Conservation (phyloP, 2,797 vertebrate genomes). For the Ptychadena robeensis region DNA sequence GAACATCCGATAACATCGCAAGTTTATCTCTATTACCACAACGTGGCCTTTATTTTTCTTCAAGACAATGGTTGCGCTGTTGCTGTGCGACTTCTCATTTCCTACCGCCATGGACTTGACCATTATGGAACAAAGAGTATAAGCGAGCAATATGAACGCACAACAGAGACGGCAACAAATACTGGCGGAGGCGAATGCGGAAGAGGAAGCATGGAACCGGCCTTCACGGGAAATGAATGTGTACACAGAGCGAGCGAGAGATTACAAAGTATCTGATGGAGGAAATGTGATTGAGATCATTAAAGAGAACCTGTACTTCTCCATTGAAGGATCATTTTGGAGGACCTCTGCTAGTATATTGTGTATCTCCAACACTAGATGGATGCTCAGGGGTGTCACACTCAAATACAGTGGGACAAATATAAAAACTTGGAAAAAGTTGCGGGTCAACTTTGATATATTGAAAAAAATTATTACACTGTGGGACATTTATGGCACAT, state of each 20-base stretch:
- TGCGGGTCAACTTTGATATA: too few species aligned
- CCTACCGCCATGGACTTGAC: background rate
- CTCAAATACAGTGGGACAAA: too few species aligned
- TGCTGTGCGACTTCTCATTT: background rate
- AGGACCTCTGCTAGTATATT: too few species aligned
- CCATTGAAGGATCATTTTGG: background rate
- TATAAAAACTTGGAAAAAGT: too few species aligned
- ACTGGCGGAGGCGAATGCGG: background rate
- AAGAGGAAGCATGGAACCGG: background rate
- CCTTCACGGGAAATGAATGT: background rate
- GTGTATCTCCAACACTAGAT: too few species aligned
- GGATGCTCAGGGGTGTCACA: too few species aligned
- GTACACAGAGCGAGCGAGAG: background rate
- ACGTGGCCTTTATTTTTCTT: background rate
- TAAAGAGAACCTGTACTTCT: background rate
- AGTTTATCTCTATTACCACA: slow-evolving; percentile 6
- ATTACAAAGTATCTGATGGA: background rate
- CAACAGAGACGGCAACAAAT: background rate
- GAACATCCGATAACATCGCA: slow-evolving; percentile 11
- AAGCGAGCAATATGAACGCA: background rate
- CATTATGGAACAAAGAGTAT: background rate
- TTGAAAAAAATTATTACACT: too few species aligned
- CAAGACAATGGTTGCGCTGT: too few species aligned
- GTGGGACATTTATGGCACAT: too few species aligned
- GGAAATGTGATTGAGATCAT: background rate